Evolutionary conservation across 2,888 invertebrate genomes (phyloP).

Genomic region (Heliconius ethilla): DNA sequence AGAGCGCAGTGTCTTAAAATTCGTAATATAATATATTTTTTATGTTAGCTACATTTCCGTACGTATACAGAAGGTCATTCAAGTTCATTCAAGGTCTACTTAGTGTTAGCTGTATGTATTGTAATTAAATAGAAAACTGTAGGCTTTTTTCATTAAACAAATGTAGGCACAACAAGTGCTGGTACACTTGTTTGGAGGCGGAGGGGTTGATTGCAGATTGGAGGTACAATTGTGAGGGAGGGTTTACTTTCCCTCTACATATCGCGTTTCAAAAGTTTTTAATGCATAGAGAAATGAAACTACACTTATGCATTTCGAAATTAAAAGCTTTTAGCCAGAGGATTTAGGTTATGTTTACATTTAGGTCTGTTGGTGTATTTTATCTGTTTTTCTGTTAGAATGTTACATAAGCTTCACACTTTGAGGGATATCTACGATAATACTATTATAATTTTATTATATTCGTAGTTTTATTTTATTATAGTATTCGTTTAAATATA

Average conservation of each 20-base stretch:
- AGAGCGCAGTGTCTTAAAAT: too few species aligned
- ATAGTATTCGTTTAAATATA: too few species aligned
- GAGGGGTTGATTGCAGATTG: slow-evolving; percentile 11
- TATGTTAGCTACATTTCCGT: background rate
- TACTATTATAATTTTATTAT: background rate
- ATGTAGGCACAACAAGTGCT: slow-evolving; percentile 6
- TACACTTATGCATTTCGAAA: slow-evolving; percentile 19
- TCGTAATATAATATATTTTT: background rate
- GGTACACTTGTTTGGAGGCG: background rate
- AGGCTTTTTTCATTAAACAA: slow-evolving; percentile 13
- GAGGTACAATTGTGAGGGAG: slow-evolving; percentile 5
- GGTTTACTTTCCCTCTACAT: slow-evolving; percentile 6
- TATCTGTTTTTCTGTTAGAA: background rate
- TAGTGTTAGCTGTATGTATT: background rate
- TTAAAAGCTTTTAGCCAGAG: slow-evolving; percentile 31
- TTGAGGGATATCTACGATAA: background rate
- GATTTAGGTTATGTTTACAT: slow-evolving; percentile 17
- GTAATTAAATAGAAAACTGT: slow-evolving; percentile 8
- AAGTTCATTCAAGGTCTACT: background rate
- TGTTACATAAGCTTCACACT: slow-evolving; percentile 5
- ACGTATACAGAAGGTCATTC: background rate
- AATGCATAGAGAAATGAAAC: slow-evolving; percentile 29
- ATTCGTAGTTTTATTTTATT: too few species aligned
- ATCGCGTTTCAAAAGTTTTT: slow-evolving; percentile 19
- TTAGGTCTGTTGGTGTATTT: background rate